Percentiles rank a stretch among this genome's conserved stretches.
Evolutionary conservation across 2,797 vertebrate genomes (phyloP).

Genomic region (Halcyon chelicuti): DNA sequence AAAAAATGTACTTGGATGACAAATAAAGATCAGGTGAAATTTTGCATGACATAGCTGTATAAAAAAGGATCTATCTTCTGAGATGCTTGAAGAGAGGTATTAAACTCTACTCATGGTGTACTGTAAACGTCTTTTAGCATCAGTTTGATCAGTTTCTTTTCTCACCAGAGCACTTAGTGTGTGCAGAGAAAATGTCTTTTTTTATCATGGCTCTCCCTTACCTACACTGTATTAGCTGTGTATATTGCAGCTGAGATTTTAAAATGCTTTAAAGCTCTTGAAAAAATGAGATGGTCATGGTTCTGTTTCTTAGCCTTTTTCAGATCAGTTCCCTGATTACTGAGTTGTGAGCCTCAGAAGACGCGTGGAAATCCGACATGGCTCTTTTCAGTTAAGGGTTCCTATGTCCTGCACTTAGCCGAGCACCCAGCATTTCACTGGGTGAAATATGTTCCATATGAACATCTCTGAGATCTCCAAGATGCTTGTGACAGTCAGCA

Average conservation of each 20-base stretch:
- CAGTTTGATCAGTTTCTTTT: not conserved
- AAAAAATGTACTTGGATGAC: not conserved
- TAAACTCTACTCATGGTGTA: not conserved
- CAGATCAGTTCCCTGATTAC: not conserved
- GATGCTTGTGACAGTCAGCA: not conserved
- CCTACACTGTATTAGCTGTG: not conserved
- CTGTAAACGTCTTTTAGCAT: not conserved
- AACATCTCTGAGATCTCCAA: not conserved
- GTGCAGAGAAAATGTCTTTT: not conserved
- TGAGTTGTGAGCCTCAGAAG: not conserved
- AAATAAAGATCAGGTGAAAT: not conserved
- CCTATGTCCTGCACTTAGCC: not conserved
- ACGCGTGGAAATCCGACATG: accelerated
- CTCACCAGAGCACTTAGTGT: not conserved
- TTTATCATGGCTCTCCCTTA: not conserved
- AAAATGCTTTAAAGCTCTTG: not conserved
- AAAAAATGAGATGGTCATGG: not conserved
- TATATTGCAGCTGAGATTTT: not conserved
- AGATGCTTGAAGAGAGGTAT: not conserved
- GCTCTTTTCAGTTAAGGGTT: not conserved
- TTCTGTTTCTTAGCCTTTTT: not conserved
- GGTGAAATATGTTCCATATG: accelerated
- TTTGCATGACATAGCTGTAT: not conserved
- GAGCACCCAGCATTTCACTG: not conserved
- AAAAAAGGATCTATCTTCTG: not conserved